These are phyloP conservation scores for Pollimyrus isidori DNA, from an alignment of 2,113 vertebrate genomes.

Conservation along the genomic window DNA sequence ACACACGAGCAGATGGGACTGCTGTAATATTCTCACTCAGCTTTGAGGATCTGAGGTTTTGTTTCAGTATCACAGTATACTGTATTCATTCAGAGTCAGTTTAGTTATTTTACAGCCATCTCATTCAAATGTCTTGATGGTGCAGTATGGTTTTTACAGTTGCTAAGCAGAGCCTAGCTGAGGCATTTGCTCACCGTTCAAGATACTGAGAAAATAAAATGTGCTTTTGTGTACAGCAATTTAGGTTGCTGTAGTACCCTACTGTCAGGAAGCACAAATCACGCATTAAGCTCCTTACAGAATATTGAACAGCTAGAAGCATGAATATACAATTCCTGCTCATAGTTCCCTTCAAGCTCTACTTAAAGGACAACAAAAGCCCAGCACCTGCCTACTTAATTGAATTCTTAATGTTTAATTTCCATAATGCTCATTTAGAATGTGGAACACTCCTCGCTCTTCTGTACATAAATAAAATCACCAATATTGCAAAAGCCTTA, in stretches of 20 bases:
- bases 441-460: background rate
- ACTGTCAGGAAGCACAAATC: background rate
- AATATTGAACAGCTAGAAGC: background rate
- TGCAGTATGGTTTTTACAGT: background rate
- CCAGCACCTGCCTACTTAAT: background rate
- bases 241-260: background rate
- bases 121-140: background rate
- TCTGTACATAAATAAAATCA: background rate
- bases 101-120: background rate
- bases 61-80: background rate
- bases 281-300: background rate
- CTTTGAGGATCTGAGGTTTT: background rate
- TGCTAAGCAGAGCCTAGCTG: background rate
- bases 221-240: background rate
- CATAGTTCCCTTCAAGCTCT: background rate
- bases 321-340: background rate
- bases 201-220: background rate
- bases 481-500: background rate
- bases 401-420: background rate
- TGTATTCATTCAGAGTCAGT: background rate
- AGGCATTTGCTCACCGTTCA: background rate
- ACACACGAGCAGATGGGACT: background rate
- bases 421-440: background rate
- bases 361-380: background rate
- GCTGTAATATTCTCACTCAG: background rate